Evolutionary conservation across 2,113 vertebrate genomes (phyloP), one percentile per base, ranked within the genome.

Genomic region (Lagopus muta): DNA sequence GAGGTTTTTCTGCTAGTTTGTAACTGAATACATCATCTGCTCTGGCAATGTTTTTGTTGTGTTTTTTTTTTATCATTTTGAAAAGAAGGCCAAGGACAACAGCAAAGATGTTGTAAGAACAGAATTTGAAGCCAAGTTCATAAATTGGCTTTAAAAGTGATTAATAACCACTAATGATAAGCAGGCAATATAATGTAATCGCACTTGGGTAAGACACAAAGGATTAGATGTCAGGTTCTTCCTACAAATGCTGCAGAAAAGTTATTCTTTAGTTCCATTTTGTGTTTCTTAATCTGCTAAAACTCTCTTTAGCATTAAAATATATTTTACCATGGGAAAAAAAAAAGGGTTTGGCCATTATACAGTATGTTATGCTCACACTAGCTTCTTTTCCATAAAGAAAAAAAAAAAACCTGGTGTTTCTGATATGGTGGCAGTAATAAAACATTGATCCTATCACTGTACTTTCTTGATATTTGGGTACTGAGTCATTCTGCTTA

Each of bases 91-190:
- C 69, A 86, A 73, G 48, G 42, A 82, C 72, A 91, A 88, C 28
- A 91, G 76, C 48, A 73, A 84, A 76, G 45, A 91, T 76, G 67
- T 62, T 52, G 22, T 79, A 89, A 89, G 80, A 89, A 83, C 6
- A 77, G 81, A 61, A 69, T 90, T 91, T 32, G 36, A 75, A 82
- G 86, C 72, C 76, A 93, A 88, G 48, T 81, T 82, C 81, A 62
- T 58, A 88, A 90, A 88, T 89, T 89, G 84, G 65, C 71, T 91
- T 93, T 91, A 92, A 86, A 95, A 90, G 79, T 86, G 85, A 93
- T 94, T 96, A 92, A 91, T 94, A 91, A 79, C 43, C 86, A 71
- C 79, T 89, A 89, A 77, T 2, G 36, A 25, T 79, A 92, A 93
- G 76, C 88, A 95, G 80, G 82, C 76, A 92, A 71, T 81, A 62